Conservation (phyloP, 2,888 invertebrate species). For the Buathra laborator region DNA sequence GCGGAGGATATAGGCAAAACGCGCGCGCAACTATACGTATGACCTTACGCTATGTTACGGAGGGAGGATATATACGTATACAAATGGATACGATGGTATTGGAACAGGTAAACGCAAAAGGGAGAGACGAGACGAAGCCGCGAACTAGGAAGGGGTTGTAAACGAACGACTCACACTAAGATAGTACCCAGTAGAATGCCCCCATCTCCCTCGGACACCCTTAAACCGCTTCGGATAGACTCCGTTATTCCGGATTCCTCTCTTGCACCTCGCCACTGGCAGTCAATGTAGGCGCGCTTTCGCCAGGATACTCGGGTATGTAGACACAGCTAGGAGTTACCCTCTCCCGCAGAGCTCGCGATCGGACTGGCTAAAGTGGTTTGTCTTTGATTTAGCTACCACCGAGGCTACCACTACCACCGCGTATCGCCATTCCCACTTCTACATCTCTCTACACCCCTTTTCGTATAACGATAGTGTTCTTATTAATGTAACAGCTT, state of each 20-base stretch:
- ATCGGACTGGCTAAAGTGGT: slow-evolving; percentile 83
- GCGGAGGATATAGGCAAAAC: slow-evolving; percentile 17
- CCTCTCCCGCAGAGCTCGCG: slow-evolving; percentile 65
- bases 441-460: slow-evolving; percentile 61
- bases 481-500: slow-evolving; percentile 45
- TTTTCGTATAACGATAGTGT: slow-evolving; percentile 51
- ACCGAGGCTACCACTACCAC: slow-evolving; percentile 71
- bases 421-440: slow-evolving; percentile 68
- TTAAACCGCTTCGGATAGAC: slow-evolving; percentile 16
- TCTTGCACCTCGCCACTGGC: slow-evolving; percentile 5
- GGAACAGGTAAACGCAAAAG: slow-evolving; percentile 40
- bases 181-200: background rate
- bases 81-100: slow-evolving; percentile 5
- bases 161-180: slow-evolving; percentile 15
- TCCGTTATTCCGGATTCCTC: slow-evolving; percentile 25
- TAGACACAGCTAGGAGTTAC: slow-evolving; percentile 52
- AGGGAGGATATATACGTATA: background rate
- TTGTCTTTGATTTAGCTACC: slow-evolving; percentile 84
- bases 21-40: background rate
- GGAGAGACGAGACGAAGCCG: slow-evolving; percentile 18
- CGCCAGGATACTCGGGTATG: slow-evolving; percentile 52
- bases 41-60: slow-evolving; percentile 13
- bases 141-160: slow-evolving; percentile 30
- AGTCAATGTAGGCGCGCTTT: slow-evolving; percentile 34
- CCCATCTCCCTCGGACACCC: slow-evolving; percentile 36